Evolutionary conservation across 2,797 vertebrate genomes (phyloP).

Genomic region (Eremophila alpestris): DNA sequence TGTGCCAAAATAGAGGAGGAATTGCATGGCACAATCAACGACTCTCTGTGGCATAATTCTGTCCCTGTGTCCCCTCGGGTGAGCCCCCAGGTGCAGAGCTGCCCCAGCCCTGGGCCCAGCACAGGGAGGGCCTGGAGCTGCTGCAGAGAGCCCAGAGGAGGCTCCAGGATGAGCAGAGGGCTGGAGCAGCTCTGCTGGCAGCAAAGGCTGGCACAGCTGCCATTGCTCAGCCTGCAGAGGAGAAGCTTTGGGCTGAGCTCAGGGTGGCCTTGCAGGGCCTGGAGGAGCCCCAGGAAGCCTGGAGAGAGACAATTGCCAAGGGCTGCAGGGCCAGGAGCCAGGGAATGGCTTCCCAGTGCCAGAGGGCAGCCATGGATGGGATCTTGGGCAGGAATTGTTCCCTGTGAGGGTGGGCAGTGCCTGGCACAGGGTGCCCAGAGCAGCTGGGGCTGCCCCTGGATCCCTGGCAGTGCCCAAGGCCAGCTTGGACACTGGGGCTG

Average conservation of each 20-base stretch:
- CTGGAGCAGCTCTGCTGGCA: too few relatives aligned
- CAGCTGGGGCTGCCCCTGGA: neutral
- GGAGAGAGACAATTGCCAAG: too few relatives aligned
- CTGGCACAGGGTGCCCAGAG: neutral
- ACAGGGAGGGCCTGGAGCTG: neutral
- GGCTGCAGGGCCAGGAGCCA: neutral
- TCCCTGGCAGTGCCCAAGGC: neutral
- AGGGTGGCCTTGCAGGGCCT: too few relatives aligned
- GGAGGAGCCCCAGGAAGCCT: too few relatives aligned
- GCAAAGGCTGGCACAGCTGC: too few relatives aligned
- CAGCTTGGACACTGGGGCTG: neutral
- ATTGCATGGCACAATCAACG: neutral
- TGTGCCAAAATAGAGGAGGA: neutral
- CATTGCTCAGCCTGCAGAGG: too few relatives aligned
- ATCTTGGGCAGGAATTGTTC: neutral
- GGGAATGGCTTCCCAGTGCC: neutral
- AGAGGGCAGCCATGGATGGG: neutral
- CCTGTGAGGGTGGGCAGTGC: rapidly evolving
- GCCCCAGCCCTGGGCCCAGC: neutral
- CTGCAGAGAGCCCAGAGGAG: neutral
- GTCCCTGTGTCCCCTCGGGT: neutral
- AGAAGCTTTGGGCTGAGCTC: too few relatives aligned
- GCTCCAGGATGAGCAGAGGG: neutral
- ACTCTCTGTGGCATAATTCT: neutral
- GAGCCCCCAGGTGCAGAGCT: neutral